A percentile compares a stretch with the other conserved stretches of the same genome.
These are phyloP conservation scores for Lottia gigantea DNA, from an alignment of 2,888 invertebrate genomes.

Conservation along the genomic window DNA sequence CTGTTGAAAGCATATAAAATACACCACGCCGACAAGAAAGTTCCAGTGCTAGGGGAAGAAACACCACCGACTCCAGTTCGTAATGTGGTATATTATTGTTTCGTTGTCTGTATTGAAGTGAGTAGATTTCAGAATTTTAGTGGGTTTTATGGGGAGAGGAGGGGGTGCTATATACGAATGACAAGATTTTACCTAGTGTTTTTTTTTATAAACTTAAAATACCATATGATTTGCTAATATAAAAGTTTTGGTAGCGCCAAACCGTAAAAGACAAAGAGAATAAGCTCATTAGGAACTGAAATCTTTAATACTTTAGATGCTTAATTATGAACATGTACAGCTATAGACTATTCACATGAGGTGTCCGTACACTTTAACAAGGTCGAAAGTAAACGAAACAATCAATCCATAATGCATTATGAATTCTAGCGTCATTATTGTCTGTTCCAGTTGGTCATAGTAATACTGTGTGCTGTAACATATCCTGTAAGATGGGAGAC, in stretches of 20 bases:
- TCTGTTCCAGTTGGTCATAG: constrained; percentile 38
- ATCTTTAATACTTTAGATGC: too few relatives aligned
- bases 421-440: neutral
- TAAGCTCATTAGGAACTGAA: too few relatives aligned
- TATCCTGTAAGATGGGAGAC: constrained; percentile 28
- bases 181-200: too few relatives aligned
- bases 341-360: too few relatives aligned
- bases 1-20: constrained; percentile 45
- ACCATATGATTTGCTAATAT: too few relatives aligned
- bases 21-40: constrained; percentile 34
- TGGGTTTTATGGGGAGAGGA: neutral
- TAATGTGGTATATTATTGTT: neutral
- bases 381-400: too few relatives aligned
- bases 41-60: neutral
- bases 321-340: too few relatives aligned
- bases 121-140: neutral
- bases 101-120: neutral
- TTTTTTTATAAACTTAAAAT: too few relatives aligned
- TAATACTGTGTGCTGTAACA: constrained; percentile 28
- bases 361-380: too few relatives aligned
- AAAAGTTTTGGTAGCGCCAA: too few relatives aligned
- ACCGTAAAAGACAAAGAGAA: too few relatives aligned
- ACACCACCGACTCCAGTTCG: neutral
- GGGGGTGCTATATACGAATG: neutral
- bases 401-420: neutral